Conservation (phyloP, 2,797 vertebrate species). For the Smutsia temminckii region DNA sequence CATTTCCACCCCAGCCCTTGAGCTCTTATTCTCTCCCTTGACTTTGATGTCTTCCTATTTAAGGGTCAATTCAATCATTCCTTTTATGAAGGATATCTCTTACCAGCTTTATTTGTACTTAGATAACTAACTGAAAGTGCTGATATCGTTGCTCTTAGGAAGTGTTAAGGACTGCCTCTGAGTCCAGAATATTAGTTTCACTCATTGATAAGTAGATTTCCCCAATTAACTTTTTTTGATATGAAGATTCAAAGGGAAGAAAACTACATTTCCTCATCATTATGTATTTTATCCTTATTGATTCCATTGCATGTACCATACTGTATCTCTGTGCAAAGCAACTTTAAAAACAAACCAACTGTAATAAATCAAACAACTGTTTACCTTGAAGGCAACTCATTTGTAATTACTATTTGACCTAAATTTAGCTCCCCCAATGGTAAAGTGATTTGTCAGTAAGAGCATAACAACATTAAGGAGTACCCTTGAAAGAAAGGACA, state of each 20-base stretch:
- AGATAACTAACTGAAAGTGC: background rate
- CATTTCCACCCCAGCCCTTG: conserved; percentile 31
- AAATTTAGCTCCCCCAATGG: background rate
- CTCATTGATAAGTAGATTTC: background rate
- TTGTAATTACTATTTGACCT: conserved; percentile 8
- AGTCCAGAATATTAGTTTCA: conserved; percentile 23
- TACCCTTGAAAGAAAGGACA: background rate
- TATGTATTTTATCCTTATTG: background rate
- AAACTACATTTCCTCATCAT: background rate
- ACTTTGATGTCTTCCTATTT: conserved; percentile 30
- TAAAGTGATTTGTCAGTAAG: conserved; percentile 13
- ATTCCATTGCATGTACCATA: background rate
- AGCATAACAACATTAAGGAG: background rate
- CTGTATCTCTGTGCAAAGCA: background rate
- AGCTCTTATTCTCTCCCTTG: background rate
- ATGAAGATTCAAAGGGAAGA: background rate
- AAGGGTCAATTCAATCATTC: background rate
- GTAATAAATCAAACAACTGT: background rate
- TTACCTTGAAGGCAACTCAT: background rate
- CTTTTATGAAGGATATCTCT: background rate
- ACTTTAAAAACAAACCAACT: conserved; percentile 29
- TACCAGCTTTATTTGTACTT: background rate
- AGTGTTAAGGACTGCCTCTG: background rate
- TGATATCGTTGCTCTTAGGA: background rate
- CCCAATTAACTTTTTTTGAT: background rate